Percentiles rank a stretch among this genome's conserved stretches.
phyloP scores from a whole-genome alignment of 1,140 invertebrate genomes.

The Cydia splendana region DNA sequence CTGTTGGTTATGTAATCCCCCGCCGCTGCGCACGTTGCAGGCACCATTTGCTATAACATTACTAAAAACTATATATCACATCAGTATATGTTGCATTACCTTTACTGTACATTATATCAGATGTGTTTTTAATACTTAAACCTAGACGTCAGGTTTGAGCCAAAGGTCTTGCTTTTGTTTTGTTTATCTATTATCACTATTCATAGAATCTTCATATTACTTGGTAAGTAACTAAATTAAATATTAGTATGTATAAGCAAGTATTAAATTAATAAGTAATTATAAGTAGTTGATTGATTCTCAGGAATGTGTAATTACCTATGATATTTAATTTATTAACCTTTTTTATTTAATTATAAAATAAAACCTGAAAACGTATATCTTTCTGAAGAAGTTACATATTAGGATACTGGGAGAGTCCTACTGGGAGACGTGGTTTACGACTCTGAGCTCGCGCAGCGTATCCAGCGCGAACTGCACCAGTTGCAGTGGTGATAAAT shows the following conservation, averaged over 20 bases:
- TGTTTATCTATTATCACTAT: too few species aligned
- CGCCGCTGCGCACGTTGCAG: slow-evolving; percentile 63
- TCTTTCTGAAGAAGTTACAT: too few species aligned
- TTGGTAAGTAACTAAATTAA: too few species aligned
- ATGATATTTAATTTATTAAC: too few species aligned
- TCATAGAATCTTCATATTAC: too few species aligned
- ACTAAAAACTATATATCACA: background rate
- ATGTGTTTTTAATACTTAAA: background rate
- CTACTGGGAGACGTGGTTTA: slow-evolving; percentile 39
- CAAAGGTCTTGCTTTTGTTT: background rate
- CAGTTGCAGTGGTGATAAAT: slow-evolving; percentile 46
- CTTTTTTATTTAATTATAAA: too few species aligned
- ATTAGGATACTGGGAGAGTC: background rate
- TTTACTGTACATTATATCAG: background rate
- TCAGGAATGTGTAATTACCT: too few species aligned
- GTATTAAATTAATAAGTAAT: too few species aligned
- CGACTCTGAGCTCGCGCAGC: slow-evolving; percentile 41
- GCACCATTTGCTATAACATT: slow-evolving; percentile 30
- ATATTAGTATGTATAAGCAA: too few species aligned
- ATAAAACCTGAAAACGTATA: too few species aligned
- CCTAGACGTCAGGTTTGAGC: background rate
- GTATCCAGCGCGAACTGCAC: slow-evolving; percentile 46
- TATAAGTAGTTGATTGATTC: too few species aligned
- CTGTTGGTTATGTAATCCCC: slow-evolving; percentile 55
- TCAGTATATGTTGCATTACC: background rate